Percentiles rank a stretch among this genome's conserved stretches.
Evolutionary conservation across 2,888 invertebrate genomes (phyloP).

Genomic region (Zhengitettix transpicula): DNA sequence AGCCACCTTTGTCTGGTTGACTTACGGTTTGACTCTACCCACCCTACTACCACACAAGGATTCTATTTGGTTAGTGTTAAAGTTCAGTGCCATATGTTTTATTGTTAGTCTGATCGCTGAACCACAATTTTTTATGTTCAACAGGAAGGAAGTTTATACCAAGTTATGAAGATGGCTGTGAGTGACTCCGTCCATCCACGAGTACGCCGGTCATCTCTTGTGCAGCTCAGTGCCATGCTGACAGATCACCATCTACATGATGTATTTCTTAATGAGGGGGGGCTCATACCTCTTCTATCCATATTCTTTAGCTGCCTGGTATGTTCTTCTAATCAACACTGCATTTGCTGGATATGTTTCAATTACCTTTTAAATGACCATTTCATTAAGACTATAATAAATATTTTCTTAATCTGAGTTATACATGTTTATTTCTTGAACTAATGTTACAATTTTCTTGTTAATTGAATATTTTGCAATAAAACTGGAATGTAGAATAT

Average conservation of each 20-base stretch:
- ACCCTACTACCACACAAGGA: slow-evolving; percentile 19
- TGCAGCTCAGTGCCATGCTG: slow-evolving; percentile 49
- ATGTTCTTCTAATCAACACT: slow-evolving; percentile 5
- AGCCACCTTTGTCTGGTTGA: slow-evolving; percentile 8
- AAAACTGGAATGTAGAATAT: too few species aligned
- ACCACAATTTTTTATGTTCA: background rate
- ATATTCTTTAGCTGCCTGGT: slow-evolving; percentile 29
- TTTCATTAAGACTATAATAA: too few species aligned
- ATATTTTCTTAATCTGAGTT: too few species aligned
- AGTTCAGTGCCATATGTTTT: background rate
- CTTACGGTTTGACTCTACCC: slow-evolving; percentile 22
- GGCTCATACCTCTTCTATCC: slow-evolving; percentile 32
- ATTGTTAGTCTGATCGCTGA: background rate
- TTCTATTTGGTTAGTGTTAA: slow-evolving; percentile 25
- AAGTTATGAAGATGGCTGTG: slow-evolving; percentile 27
- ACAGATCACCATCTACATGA: slow-evolving; percentile 43
- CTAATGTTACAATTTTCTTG: too few species aligned
- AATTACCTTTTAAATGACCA: too few species aligned
- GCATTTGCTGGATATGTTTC: too few species aligned
- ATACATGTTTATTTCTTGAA: too few species aligned
- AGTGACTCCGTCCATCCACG: slow-evolving; percentile 38
- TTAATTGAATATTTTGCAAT: too few species aligned
- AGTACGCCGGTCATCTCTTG: slow-evolving; percentile 46
- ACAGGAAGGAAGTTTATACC: slow-evolving; percentile 30
- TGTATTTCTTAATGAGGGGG: slow-evolving; percentile 38